Evolutionary conservation across 2,888 invertebrate genomes (phyloP).

Genomic region (Megalurothrips usitatus): DNA sequence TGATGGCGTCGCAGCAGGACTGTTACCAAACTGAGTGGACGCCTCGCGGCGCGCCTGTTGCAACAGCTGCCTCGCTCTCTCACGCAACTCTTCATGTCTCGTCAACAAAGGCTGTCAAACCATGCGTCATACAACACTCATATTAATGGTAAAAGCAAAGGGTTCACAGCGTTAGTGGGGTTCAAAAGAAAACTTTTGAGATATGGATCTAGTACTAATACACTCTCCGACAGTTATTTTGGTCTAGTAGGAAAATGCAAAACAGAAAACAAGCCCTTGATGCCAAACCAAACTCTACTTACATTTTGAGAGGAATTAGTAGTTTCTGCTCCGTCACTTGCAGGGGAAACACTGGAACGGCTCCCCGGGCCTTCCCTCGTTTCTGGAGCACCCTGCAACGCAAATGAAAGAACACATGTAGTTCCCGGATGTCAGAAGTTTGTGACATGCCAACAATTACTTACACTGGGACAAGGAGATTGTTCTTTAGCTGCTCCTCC

Average conservation of each 20-base stretch:
- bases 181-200: neutral
- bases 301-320: constrained; percentile 30
- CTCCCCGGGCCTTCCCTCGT: constrained; percentile 10
- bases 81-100: constrained; percentile 78
- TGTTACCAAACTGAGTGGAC: constrained; percentile 39
- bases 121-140: constrained; percentile 40
- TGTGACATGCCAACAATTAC: neutral
- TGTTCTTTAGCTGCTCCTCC: constrained; percentile 32
- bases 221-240: neutral
- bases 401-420: no score
- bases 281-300: constrained; percentile 22
- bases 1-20: neutral
- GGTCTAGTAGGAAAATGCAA: neutral
- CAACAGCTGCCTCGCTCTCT: constrained; percentile 74
- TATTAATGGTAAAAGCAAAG: neutral
- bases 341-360: constrained; percentile 9
- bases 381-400: constrained; percentile 27
- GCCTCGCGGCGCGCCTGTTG: constrained; percentile 72
- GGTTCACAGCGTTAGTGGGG: neutral
- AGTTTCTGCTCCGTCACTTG: neutral
- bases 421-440: no score
- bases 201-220: no score
- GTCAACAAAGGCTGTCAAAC: constrained; percentile 64
- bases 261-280: neutral
- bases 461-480: neutral